A percentile compares a stretch with the other conserved stretches of the same genome.
phyloP scores from a whole-genome alignment of 2,888 invertebrate genomes.

The Drosophila conformis region DNA sequence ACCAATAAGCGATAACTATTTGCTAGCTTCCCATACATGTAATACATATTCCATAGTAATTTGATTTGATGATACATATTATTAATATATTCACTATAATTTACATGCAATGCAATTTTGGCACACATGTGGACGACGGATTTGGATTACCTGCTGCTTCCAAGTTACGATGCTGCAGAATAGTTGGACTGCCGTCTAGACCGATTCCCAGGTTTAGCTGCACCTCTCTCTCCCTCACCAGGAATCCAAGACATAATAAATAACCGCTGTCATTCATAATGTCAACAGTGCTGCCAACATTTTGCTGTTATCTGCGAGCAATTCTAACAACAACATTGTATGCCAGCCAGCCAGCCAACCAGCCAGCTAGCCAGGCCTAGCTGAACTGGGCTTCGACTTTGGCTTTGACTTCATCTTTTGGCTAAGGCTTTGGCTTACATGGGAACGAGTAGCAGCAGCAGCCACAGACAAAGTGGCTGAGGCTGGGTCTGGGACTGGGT shows the following conservation, averaged over 20 bases:
- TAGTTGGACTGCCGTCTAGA: conserved; percentile 11
- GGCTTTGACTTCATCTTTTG: conserved; percentile 35
- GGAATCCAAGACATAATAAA: conserved; percentile 73
- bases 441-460: conserved; percentile 42
- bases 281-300: conserved; percentile 80
- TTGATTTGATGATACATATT: conserved; percentile 8
- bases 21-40: neutral
- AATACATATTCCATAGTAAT: neutral
- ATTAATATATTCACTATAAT: conserved; percentile 22
- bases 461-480: conserved; percentile 63
- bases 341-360: conserved; percentile 4
- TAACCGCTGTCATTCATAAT: conserved; percentile 81
- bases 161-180: conserved; percentile 18
- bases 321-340: conserved; percentile 77
- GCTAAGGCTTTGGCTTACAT: conserved; percentile 41
- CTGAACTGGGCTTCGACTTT: conserved; percentile 44
- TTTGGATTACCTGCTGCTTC: conserved; percentile 15
- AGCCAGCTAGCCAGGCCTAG: conserved; percentile 16
- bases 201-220: conserved; percentile 43
- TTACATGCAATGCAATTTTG: conserved; percentile 14
- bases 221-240: conserved; percentile 16
- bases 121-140: conserved; percentile 9
- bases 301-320: conserved; percentile 78
- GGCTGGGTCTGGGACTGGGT: conserved; percentile 14
- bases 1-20: neutral